These are phyloP conservation scores for Eupithecia subfuscata DNA, from an alignment of 2,888 invertebrate genomes.

Conservation along the genomic window DNA sequence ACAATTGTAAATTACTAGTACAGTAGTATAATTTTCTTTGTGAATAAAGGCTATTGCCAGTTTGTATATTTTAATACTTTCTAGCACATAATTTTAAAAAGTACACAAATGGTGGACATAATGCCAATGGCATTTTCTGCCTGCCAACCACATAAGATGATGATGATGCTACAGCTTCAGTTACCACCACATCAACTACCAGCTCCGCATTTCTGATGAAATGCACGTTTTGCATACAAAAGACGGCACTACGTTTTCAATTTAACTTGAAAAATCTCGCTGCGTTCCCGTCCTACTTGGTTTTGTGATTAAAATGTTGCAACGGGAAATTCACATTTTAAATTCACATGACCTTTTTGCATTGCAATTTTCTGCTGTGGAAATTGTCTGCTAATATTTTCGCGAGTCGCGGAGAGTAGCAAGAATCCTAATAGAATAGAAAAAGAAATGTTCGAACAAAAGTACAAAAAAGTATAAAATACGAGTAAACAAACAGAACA, in stretches of 20 bases:
- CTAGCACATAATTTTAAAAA: too few relatives aligned
- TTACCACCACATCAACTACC: conserved; percentile 7
- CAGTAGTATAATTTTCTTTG: too few relatives aligned
- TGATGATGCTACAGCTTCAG: not conserved
- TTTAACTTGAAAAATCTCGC: not conserved
- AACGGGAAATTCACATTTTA: not conserved
- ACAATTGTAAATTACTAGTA: too few relatives aligned
- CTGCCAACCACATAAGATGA: not conserved
- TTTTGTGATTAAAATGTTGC: not conserved
- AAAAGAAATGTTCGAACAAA: too few relatives aligned
- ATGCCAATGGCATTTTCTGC: too few relatives aligned
- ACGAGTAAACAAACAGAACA: too few relatives aligned
- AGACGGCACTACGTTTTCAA: conserved; percentile 14
- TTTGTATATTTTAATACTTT: too few relatives aligned
- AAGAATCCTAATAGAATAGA: not conserved
- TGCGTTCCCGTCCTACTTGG: not conserved
- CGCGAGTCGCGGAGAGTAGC: not conserved
- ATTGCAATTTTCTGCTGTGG: conserved; percentile 1
- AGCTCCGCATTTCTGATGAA: conserved; percentile 6
- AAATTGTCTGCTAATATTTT: not conserved
- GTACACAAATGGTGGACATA: too few relatives aligned
- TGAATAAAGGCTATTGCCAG: too few relatives aligned
- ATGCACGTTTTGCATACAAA: conserved; percentile 17
- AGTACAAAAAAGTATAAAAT: too few relatives aligned
- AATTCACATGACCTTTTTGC: not conserved